These are phyloP conservation scores for Eunapius fragilis DNA, from an alignment of 37 sponge, comb jelly and placozoan genomes.

Conservation along the genomic window DNA sequence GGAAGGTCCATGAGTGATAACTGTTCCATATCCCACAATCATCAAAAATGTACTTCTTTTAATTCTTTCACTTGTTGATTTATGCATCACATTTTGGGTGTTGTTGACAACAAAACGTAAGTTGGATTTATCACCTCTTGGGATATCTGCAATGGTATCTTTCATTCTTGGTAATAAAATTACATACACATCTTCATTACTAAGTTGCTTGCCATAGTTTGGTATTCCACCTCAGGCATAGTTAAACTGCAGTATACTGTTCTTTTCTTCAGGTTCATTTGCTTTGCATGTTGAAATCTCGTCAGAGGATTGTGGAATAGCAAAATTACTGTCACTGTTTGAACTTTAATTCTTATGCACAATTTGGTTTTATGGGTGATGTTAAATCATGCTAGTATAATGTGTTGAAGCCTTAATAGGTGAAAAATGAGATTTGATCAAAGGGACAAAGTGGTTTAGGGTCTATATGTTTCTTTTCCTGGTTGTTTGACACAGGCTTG, in stretches of 20 bases:
- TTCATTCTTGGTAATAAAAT: too few species aligned
- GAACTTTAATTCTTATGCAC: background rate
- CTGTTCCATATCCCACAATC: background rate
- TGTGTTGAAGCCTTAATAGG: background rate
- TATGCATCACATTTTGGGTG: too few species aligned
- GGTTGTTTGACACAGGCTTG: too few species aligned
- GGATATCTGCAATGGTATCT: too few species aligned
- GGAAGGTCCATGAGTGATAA: background rate
- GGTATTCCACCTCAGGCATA: background rate
- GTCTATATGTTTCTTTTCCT: background rate
- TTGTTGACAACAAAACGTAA: too few species aligned
- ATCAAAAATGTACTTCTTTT: too few species aligned
- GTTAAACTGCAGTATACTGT: background rate
- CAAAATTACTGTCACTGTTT: background rate
- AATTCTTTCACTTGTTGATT: too few species aligned
- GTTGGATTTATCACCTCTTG: too few species aligned
- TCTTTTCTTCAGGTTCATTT: background rate
- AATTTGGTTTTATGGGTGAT: background rate
- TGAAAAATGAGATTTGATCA: background rate
- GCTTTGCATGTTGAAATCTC: background rate
- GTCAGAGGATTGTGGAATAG: background rate
- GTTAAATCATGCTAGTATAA: background rate
- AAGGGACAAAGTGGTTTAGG: background rate
- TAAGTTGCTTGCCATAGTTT: background rate
- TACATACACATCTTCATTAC: background rate